Conservation (phyloP, 2,888 invertebrate species). For the Oscheius sp. region DNA sequence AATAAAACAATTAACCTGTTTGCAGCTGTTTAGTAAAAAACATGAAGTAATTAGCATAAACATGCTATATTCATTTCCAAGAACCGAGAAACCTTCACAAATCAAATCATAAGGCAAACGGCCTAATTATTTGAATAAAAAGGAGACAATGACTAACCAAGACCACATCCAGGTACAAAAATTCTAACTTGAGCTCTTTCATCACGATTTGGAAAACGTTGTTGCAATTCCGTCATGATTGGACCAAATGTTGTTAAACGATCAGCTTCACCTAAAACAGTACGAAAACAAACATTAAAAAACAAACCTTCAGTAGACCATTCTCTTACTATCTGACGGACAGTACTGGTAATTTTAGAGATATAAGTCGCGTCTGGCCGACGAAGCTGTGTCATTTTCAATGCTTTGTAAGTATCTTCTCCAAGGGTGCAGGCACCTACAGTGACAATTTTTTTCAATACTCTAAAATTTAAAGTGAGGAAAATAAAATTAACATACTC, state of each 20-base stretch:
- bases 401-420: slow-evolving; percentile 35
- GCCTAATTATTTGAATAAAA: slow-evolving; percentile 25
- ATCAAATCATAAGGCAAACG: slow-evolving; percentile 93
- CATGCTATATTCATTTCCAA: slow-evolving; percentile 96
- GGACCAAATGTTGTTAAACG: slow-evolving; percentile 81
- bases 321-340: slow-evolving; percentile 95
- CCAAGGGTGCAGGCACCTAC: slow-evolving; percentile 36
- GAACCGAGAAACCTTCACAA: slow-evolving; percentile 85
- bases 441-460: slow-evolving; percentile 38
- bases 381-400: slow-evolving; percentile 43
- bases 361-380: slow-evolving; percentile 74
- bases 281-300: not conserved
- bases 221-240: slow-evolving; percentile 82
- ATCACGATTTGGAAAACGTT: slow-evolving; percentile 76
- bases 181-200: slow-evolving; percentile 77
- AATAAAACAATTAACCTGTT: slow-evolving; percentile 51
- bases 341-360: slow-evolving; percentile 88
- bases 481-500: slow-evolving; percentile 33
- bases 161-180: slow-evolving; percentile 93
- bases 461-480: slow-evolving; percentile 32
- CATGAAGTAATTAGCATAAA: slow-evolving; percentile 97
- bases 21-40: slow-evolving; percentile 87
- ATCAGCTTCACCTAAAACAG: slow-evolving; percentile 51
- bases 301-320: slow-evolving; percentile 80
- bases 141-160: slow-evolving; percentile 75